Conservation (phyloP, 2,888 invertebrate species). For the Trichopoda pennipes region DNA sequence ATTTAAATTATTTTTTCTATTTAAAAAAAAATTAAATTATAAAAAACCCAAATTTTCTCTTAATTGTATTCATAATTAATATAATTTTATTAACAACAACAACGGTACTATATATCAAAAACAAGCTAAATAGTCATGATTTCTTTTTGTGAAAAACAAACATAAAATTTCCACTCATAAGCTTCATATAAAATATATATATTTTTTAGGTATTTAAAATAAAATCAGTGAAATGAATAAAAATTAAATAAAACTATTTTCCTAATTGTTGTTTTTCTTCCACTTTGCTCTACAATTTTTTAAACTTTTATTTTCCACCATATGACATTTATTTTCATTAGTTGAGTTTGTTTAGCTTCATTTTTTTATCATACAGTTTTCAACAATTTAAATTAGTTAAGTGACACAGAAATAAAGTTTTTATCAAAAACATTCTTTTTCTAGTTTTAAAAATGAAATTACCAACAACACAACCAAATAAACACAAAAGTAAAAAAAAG, state of each 20-base stretch:
- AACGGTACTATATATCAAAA: no score
- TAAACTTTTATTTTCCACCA: slow-evolving; percentile 28
- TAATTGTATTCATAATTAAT: no score
- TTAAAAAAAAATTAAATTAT: no score
- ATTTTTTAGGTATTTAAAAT: slow-evolving; percentile 27
- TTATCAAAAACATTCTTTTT: neutral
- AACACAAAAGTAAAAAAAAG: no score
- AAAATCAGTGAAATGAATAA: slow-evolving; percentile 28
- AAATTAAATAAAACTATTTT: slow-evolving; percentile 39
- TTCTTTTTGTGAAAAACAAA: neutral
- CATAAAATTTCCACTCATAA: neutral
- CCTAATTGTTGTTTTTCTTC: neutral
- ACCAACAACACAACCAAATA: neutral
- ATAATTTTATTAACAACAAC: no score
- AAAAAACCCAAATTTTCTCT: no score
- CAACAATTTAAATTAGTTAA: slow-evolving; percentile 52
- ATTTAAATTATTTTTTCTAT: no score
- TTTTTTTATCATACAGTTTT: slow-evolving; percentile 8
- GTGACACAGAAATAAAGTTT: slow-evolving; percentile 53
- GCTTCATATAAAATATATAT: neutral
- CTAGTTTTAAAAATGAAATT: slow-evolving; percentile 9
- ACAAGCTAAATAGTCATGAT: no score
- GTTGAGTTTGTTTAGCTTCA: slow-evolving; percentile 11
- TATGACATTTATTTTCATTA: slow-evolving; percentile 50
- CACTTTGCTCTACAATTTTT: neutral